phyloP scores from a whole-genome alignment of 1,140 invertebrate genomes.

The Vanessa tameamea region DNA sequence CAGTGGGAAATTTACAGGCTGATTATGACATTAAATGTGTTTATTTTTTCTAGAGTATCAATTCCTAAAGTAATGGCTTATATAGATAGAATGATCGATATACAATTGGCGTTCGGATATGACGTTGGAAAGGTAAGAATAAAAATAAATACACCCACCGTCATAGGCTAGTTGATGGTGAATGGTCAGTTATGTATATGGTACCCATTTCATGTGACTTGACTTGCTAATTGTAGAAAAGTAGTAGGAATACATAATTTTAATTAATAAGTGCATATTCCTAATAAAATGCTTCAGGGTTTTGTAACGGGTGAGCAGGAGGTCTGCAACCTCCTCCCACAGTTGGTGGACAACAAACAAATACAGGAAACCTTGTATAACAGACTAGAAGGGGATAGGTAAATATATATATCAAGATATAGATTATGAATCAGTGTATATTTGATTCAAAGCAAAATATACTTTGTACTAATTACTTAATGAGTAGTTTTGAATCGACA shows the following conservation, averaged over 20 bases:
- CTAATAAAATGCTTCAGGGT: conserved; percentile 55
- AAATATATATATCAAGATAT: neutral
- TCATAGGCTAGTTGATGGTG: too few relatives aligned
- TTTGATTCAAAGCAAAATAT: too few relatives aligned
- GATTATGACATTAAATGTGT: neutral
- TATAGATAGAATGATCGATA: conserved; percentile 72
- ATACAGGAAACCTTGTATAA: conserved; percentile 66
- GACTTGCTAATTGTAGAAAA: too few relatives aligned
- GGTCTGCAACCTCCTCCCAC: conserved; percentile 80
- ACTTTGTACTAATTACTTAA: too few relatives aligned
- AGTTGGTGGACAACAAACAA: conserved; percentile 80
- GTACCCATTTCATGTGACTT: too few relatives aligned
- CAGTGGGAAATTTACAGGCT: too few relatives aligned
- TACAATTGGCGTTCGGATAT: conserved; percentile 71
- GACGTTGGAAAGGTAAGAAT: conserved; percentile 66
- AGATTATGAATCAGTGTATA: too few relatives aligned
- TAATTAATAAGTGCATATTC: neutral
- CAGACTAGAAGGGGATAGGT: conserved; percentile 69
- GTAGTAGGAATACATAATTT: too few relatives aligned
- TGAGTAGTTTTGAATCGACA: too few relatives aligned
- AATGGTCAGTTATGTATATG: too few relatives aligned
- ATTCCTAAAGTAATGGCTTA: conserved; percentile 73
- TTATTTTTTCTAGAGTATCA: conserved; percentile 54
- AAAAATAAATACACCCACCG: too few relatives aligned
- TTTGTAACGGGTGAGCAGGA: conserved; percentile 82